These are phyloP conservation scores for Synergus itoensis DNA, from an alignment of 2,888 invertebrate genomes.

Conservation along the genomic window DNA sequence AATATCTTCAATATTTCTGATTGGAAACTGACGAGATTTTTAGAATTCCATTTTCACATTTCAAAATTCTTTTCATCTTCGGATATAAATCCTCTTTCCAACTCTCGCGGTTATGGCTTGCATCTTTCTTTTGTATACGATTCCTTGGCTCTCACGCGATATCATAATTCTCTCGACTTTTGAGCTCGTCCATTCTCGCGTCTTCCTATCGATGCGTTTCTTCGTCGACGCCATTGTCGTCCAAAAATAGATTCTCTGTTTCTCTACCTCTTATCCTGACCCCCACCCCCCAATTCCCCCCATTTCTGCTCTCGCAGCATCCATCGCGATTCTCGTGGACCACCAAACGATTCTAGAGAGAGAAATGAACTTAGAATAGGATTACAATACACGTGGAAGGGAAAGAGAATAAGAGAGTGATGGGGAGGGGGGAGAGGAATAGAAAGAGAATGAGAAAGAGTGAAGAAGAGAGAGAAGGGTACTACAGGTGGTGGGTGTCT, in stretches of 20 bases:
- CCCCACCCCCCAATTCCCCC: neutral
- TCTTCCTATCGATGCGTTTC: conserved; percentile 59
- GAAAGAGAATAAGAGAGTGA: neutral
- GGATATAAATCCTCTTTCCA: neutral
- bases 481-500: conserved; percentile 73
- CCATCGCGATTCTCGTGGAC: neutral
- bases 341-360: conserved; percentile 3
- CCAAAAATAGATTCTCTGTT: conserved; percentile 60
- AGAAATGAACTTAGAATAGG: neutral
- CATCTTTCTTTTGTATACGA: neutral
- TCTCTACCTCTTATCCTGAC: conserved; percentile 1
- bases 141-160: neutral
- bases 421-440: neutral
- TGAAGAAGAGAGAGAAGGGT: conserved; percentile 51
- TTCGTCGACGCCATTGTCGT: conserved; percentile 59
- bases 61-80: neutral
- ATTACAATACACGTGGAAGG: neutral
- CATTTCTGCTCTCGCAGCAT: conserved; percentile 41
- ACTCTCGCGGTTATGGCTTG: neutral
- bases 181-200: conserved; percentile 40
- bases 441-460: conserved; percentile 33
- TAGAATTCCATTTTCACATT: neutral
- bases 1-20: too few species aligned
- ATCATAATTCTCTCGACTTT: neutral
- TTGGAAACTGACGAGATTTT: neutral